These are phyloP conservation scores for Nyctalus aviator DNA, from an alignment of 2,797 vertebrate genomes.

Conservation along the genomic window DNA sequence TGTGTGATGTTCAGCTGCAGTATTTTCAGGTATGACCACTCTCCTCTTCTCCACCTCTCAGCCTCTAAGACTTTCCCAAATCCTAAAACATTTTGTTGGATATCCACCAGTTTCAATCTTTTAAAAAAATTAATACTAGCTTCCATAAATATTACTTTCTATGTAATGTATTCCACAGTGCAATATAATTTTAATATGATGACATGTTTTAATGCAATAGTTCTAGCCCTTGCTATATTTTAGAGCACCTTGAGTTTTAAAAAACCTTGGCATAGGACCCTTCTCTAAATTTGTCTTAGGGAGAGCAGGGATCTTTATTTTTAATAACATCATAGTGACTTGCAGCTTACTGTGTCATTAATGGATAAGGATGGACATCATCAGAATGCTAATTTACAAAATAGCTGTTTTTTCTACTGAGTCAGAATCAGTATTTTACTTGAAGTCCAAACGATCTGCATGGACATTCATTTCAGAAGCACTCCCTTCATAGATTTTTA, in stretches of 20 bases:
- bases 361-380: too few species aligned
- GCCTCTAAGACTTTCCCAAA: neutral
- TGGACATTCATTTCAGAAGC: neutral
- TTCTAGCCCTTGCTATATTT: neutral
- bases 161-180: neutral
- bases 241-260: neutral
- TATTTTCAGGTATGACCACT: neutral
- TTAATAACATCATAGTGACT: neutral
- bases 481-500: neutral
- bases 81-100: conserved; percentile 2
- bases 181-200: neutral
- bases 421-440: neutral
- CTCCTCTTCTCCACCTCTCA: neutral
- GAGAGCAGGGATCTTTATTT: neutral
- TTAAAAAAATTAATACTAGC: neutral
- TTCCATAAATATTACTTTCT: neutral
- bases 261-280: neutral
- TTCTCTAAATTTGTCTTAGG: neutral
- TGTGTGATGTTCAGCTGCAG: neutral
- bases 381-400: neutral
- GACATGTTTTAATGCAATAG: neutral
- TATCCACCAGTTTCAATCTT: neutral
- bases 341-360: neutral
- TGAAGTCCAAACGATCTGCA: neutral
- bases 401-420: neutral